These are phyloP conservation scores for Chrysocyon brachyurus DNA, from an alignment of 2,797 vertebrate genomes.

Conservation along the genomic window DNA sequence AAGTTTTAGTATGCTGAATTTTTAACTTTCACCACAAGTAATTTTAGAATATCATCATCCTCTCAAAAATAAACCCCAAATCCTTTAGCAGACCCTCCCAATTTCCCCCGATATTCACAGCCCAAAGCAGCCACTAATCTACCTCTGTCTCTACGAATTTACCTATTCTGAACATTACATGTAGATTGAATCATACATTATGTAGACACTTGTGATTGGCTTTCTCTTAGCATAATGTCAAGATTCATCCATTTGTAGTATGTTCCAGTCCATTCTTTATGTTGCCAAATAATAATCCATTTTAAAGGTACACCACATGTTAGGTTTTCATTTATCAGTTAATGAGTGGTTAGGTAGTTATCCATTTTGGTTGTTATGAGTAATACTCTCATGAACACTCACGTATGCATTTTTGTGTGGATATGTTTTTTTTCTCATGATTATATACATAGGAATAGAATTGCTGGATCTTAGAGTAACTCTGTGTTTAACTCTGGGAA, in stretches of 20 bases:
- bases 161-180: background rate
- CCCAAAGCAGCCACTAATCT: background rate
- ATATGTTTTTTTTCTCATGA: background rate
- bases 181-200: background rate
- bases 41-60: conserved; percentile 16
- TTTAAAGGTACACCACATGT: background rate
- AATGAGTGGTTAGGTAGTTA: background rate
- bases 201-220: background rate
- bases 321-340: background rate
- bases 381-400: background rate
- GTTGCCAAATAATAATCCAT: background rate
- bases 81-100: background rate
- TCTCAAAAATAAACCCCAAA: background rate
- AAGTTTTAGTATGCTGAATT: background rate
- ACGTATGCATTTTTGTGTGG: background rate
- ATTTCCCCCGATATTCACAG: background rate
- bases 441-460: background rate
- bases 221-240: background rate
- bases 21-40: background rate
- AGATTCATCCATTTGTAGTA: background rate
- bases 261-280: background rate
- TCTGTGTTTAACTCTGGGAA: background rate
- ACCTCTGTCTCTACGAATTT: background rate
- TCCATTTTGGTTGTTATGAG: background rate
- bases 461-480: background rate